Percentiles rank a stretch among this genome's conserved stretches.
phyloP scores from a whole-genome alignment of 2,888 invertebrate genomes.

The Lapara coniferarum region DNA sequence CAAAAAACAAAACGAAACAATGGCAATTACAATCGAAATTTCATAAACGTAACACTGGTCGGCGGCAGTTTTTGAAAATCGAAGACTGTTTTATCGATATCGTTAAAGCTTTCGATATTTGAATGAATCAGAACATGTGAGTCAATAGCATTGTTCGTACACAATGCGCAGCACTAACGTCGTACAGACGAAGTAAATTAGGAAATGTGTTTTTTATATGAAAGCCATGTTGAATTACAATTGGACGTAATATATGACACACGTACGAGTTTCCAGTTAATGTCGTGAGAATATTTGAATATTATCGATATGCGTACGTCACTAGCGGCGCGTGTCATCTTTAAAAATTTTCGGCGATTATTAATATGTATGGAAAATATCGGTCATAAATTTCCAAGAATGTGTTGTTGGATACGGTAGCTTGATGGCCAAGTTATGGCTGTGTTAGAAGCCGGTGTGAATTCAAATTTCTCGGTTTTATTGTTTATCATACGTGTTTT shows the following conservation, averaged over 20 bases:
- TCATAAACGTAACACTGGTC: slow-evolving; percentile 29
- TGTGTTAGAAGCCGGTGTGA: slow-evolving; percentile 17
- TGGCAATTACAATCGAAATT: slow-evolving; percentile 25
- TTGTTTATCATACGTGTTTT: slow-evolving; percentile 24
- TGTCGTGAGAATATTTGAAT: slow-evolving; percentile 66
- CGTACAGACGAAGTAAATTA: slow-evolving; percentile 73
- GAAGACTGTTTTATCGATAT: slow-evolving; percentile 41
- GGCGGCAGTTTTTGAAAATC: slow-evolving; percentile 41
- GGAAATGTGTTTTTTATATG: slow-evolving; percentile 82
- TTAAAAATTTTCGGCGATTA: slow-evolving; percentile 17
- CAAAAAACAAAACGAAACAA: slow-evolving; percentile 17
- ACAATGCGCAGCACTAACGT: slow-evolving; percentile 53
- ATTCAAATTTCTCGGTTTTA: slow-evolving; percentile 12
- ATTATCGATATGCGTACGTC: slow-evolving; percentile 48
- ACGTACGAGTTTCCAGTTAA: slow-evolving; percentile 70
- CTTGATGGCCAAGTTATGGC: slow-evolving; percentile 29
- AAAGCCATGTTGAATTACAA: slow-evolving; percentile 75
- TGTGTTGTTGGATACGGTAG: slow-evolving; percentile 34
- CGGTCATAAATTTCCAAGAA: slow-evolving; percentile 37
- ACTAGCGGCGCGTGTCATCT: slow-evolving; percentile 36
- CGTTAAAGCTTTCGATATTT: slow-evolving; percentile 49
- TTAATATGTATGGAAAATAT: slow-evolving; percentile 21
- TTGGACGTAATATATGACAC: slow-evolving; percentile 66
- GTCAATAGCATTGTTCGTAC: slow-evolving; percentile 77
- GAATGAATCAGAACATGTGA: slow-evolving; percentile 79